These are phyloP conservation scores for Poecilia picta DNA, from an alignment of 2,797 vertebrate genomes.

Conservation along the genomic window DNA sequence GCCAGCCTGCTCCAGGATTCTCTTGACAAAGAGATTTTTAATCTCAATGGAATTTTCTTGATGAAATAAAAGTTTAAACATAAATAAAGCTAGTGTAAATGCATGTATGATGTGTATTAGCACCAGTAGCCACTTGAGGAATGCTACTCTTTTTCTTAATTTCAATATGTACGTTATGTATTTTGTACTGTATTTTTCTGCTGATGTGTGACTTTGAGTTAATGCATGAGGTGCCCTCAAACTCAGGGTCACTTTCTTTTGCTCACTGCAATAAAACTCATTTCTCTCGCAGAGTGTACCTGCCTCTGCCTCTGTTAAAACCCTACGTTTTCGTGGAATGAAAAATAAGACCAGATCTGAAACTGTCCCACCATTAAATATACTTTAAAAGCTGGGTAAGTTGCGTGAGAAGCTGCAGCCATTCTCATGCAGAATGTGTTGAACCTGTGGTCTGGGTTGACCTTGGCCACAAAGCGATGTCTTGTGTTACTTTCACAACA, in stretches of 20 bases:
- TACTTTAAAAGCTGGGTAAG: neutral
- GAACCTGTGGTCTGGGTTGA: conserved; percentile 20
- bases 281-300: neutral
- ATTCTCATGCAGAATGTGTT: conserved; percentile 25
- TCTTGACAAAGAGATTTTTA: too few relatives aligned
- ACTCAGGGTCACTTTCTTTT: neutral
- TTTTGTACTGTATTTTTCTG: too few relatives aligned
- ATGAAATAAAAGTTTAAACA: too few relatives aligned
- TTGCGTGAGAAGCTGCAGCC: conserved; percentile 12
- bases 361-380: neutral
- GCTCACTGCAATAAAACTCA: neutral
- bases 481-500: conserved; percentile 18
- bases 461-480: conserved; percentile 6
- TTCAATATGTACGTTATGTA: too few relatives aligned
- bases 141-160: too few relatives aligned
- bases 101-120: too few relatives aligned
- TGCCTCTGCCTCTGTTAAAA: neutral
- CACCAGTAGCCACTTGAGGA: too few relatives aligned
- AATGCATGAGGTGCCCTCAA: neutral
- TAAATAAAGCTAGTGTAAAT: too few relatives aligned
- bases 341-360: neutral
- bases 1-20: too few relatives aligned
- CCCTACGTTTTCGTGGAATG: neutral
- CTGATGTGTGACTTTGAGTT: neutral
- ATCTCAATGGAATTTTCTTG: too few relatives aligned